Base-by-base conservation (phyloP, 2,888 invertebrate genomes). In the Ferrisia virgata region DNA sequence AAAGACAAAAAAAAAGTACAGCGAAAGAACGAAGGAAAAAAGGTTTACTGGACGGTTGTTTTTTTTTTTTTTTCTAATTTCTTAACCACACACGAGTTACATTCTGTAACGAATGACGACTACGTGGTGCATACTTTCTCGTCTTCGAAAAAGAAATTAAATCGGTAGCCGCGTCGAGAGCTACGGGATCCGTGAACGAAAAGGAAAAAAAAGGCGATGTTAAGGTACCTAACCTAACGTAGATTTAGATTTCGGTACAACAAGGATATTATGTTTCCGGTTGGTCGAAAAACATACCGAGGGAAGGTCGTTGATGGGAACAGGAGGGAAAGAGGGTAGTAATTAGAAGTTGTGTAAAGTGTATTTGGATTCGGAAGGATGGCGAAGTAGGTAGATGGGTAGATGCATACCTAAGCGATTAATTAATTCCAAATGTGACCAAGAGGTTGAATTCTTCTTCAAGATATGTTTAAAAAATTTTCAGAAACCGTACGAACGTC, bases 201-300 rank as follows among this genome's bases (percentile, higher is more conserved):
- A 40, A 40, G 13, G 11, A 40, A 40, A 13, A 40, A 40, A 40
- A 2, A 40, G 40, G 11, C 5, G 11, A 40, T 2, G 40, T 40
- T 11, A 40, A 13, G n/a, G n/a, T n/a, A n/a, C n/a, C n/a, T n/a
- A n/a, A n/a, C n/a, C n/a, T n/a, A n/a, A n/a, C n/a, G 11, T 11
- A 40, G 5, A 40, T 40, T 9, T 11, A 8, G 9, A 13, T 47
- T 4, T 4, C 47, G 36, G 79, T 40, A 25, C 22, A 43, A 79
- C 79, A 79, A 79, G 79, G 79, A 43, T 79, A 79, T 79, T 79
- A 79, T 79, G 40, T 79, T 79, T 79, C 79, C 79, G 79, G 79
- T 79, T 79, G 79, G 79, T 79, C 79, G 79, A 79, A 47, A 47
- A 47, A n/a, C 1, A n/a, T n/a, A 18, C n/a, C 2, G n/a, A n/a